phyloP scores from a whole-genome alignment of 2,888 invertebrate genomes.

The Pollenia amentaria region DNA sequence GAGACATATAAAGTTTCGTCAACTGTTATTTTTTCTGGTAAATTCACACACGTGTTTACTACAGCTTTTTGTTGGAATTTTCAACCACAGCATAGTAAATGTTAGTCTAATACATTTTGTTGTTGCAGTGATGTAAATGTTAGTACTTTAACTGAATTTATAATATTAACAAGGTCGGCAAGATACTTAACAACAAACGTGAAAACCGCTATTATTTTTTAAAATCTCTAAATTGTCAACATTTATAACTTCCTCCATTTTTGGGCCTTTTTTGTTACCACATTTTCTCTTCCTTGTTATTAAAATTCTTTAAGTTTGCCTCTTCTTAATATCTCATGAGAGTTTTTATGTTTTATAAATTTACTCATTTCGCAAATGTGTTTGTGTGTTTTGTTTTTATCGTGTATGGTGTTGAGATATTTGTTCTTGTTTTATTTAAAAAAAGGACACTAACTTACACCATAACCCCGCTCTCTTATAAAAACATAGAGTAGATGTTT shows the following conservation, averaged over 20 bases:
- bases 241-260: constrained; percentile 42
- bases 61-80: too few relatives aligned
- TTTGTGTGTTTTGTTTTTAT: constrained; percentile 12
- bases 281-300: constrained; percentile 62
- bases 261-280: constrained; percentile 48
- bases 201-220: not conserved
- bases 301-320: constrained; percentile 41
- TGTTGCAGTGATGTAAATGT: too few relatives aligned
- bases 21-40: too few relatives aligned
- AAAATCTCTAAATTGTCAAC: constrained; percentile 47
- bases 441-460: constrained; percentile 71
- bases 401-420: constrained; percentile 8
- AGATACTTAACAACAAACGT: too few relatives aligned
- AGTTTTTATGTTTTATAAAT: constrained; percentile 54
- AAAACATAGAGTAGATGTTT: not conserved
- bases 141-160: too few relatives aligned
- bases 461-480: constrained; percentile 52
- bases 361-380: constrained; percentile 53
- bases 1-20: too few relatives aligned
- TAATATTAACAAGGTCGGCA: too few relatives aligned
- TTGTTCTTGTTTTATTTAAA: constrained; percentile 29
- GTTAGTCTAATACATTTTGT: too few relatives aligned
- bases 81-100: too few relatives aligned
- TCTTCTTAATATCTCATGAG: constrained; percentile 56
- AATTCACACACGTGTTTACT: too few relatives aligned